Evolutionary conservation across 2,113 vertebrate genomes (phyloP), one percentile per base, ranked within the genome.

Genomic region (Australoheros scitulus): DNA sequence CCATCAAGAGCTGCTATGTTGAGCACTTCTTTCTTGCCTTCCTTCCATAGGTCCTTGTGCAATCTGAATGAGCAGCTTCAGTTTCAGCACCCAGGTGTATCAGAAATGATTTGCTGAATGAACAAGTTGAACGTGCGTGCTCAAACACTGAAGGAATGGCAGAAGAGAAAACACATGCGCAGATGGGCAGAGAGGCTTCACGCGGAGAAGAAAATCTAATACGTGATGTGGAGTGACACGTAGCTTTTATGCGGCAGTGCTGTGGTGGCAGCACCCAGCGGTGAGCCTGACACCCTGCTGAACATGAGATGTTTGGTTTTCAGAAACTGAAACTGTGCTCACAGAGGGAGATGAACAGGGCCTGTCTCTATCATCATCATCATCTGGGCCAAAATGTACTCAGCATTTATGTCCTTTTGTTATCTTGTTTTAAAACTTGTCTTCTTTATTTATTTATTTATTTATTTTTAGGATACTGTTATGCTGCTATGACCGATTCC

Each of bases 141-240:
- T 79, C 8, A 29, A 52, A 47, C 61, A 55, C 57, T 65, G 61
- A 60, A 47, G 20, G 78, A 82, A 70, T 61, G 64, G 61, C 18
- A 7, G 41, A 72, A 5, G 57, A 47, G 74, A 47, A 50, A 64
- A 18, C 5, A 36, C 26, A 43, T 26, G 74, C 61, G 65, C 50
- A 61, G 34, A 75, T 34, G 11, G 60, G 32, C 50, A 29, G 61
- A 34, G 70, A 57, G 64, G 84, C 80, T 26, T 77, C 88, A 76
- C 68, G 84, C 13, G 58, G 90, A 72, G 91, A 74, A 17, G 70
- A 80, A 63, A 78, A 82, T 89, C 81, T 87, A 14, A 43, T 77
- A 22, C 22, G 58, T 87, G 78, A 92, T 92, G 84, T 36, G 68
- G 74, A 81, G 38, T 58, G 89, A 93, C 86, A 78, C 5, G 5